These are phyloP conservation scores for Drosophila watanabei DNA, from an alignment of 1,140 invertebrate genomes.

Conservation along the genomic window DNA sequence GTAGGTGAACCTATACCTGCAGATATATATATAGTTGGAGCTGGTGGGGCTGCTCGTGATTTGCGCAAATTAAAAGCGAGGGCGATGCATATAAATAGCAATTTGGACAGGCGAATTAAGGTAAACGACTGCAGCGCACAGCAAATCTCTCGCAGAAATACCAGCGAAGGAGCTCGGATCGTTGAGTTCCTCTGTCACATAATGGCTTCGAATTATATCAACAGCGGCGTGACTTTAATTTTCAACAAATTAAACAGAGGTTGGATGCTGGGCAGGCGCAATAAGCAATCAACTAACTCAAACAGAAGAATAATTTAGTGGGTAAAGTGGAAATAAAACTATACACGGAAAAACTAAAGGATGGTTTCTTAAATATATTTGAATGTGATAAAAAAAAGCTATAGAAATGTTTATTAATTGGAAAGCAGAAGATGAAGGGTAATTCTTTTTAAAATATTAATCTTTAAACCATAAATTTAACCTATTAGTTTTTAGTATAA, in stretches of 20 bases:
- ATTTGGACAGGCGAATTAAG: conserved; percentile 81
- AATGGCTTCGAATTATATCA: conserved; percentile 72
- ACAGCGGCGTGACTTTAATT: conserved; percentile 69
- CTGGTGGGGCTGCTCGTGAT: conserved; percentile 64
- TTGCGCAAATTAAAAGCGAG: conserved; percentile 82
- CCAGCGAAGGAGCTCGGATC: conserved; percentile 14
- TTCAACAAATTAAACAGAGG: conserved; percentile 43
- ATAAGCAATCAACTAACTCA: conserved; percentile 40
- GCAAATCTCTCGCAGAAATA: conserved; percentile 40
- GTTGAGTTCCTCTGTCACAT: conserved; percentile 65
- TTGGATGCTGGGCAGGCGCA: conserved; percentile 4
- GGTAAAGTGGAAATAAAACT: neutral
- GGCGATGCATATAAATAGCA: conserved; percentile 82
- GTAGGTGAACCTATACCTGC: conserved; percentile 36
- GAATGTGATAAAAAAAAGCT: too few relatives aligned
- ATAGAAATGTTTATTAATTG: too few relatives aligned
- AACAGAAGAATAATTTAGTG: conserved; percentile 19
- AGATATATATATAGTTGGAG: conserved; percentile 5
- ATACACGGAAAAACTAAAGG: neutral
- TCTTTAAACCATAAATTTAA: neutral
- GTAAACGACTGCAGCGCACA: conserved; percentile 67
- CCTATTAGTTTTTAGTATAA: too few relatives aligned
- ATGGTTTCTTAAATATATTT: neutral
- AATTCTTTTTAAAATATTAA: neutral
- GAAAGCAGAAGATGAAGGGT: neutral